Percentiles rank a stretch among this genome's conserved stretches.
Evolutionary conservation across 2,797 vertebrate genomes (phyloP).

Genomic region (Sphenopsis melanotis): DNA sequence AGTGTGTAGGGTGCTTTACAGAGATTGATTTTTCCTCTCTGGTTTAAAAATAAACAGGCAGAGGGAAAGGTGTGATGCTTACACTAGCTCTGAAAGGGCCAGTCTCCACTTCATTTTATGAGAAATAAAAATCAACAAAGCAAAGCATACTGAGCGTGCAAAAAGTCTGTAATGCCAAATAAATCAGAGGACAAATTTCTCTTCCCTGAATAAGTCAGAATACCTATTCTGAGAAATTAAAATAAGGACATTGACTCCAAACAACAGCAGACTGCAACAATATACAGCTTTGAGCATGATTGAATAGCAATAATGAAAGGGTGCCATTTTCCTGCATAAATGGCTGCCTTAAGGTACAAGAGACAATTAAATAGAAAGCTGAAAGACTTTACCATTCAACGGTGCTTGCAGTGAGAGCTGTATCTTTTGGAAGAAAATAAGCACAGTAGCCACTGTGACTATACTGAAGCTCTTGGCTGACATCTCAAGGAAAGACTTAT

Average conservation of each 20-base stretch:
- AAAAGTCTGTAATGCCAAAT: not conserved
- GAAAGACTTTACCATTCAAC: conserved; percentile 70
- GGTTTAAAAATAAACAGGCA: not conserved
- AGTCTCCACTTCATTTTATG: not conserved
- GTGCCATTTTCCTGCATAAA: not conserved
- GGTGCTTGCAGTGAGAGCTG: conserved; percentile 43
- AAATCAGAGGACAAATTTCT: not conserved
- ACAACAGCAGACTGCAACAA: not conserved
- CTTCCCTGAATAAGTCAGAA: not conserved
- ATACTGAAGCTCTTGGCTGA: conserved; percentile 28
- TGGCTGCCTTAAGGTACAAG: not conserved
- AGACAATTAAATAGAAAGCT: not conserved
- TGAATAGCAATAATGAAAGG: not conserved
- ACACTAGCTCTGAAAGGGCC: not conserved
- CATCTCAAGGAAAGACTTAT: conserved; percentile 55
- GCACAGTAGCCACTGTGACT: not conserved
- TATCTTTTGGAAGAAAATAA: conserved; percentile 40
- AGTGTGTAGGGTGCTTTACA: not conserved
- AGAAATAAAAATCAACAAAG: not conserved
- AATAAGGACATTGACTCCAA: not conserved
- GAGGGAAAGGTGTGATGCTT: not conserved
- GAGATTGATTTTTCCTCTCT: not conserved
- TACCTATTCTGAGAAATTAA: not conserved
- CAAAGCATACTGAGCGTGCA: not conserved
- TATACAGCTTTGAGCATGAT: not conserved